A percentile compares a stretch with the other conserved stretches of the same genome.
Conservation (phyloP, 2,888 invertebrate species). For the Caenorhabditis sp. region DNA sequence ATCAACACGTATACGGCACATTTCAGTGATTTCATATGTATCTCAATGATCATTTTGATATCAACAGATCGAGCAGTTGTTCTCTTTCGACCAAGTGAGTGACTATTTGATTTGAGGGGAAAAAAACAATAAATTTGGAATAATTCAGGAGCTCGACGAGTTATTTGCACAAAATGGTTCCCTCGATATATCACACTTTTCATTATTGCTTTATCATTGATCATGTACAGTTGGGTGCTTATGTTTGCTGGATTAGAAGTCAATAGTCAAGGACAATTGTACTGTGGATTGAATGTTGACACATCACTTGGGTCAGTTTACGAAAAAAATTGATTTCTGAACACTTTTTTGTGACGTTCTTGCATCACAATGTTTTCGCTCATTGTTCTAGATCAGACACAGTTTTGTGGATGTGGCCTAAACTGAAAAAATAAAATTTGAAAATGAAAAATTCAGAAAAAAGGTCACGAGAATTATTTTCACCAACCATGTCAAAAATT, state of each 20-base stretch:
- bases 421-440: too few relatives aligned
- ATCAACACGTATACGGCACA: conserved; percentile 67
- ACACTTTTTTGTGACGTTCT: neutral
- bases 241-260: conserved; percentile 56
- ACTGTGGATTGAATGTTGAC: conserved; percentile 64
- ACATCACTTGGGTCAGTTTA: conserved; percentile 26
- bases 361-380: too few relatives aligned
- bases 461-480: too few relatives aligned
- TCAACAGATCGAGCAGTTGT: conserved; percentile 66
- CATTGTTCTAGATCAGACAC: too few relatives aligned
- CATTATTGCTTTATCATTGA: conserved; percentile 41
- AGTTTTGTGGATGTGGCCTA: too few relatives aligned
- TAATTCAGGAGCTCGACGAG: conserved; percentile 59
- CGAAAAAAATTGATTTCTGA: neutral
- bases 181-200: conserved; percentile 57
- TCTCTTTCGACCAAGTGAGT: conserved; percentile 60
- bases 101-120: too few relatives aligned
- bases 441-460: too few relatives aligned
- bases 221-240: conserved; percentile 65
- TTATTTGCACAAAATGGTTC: conserved; percentile 63
- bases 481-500: too few relatives aligned
- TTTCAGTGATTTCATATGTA: conserved; percentile 65
- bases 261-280: conserved; percentile 28
- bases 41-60: conserved; percentile 68
- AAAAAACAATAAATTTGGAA: too few relatives aligned